Evolutionary conservation across 2,888 invertebrate genomes (phyloP).

Genomic region (Callinectes sapidus): DNA sequence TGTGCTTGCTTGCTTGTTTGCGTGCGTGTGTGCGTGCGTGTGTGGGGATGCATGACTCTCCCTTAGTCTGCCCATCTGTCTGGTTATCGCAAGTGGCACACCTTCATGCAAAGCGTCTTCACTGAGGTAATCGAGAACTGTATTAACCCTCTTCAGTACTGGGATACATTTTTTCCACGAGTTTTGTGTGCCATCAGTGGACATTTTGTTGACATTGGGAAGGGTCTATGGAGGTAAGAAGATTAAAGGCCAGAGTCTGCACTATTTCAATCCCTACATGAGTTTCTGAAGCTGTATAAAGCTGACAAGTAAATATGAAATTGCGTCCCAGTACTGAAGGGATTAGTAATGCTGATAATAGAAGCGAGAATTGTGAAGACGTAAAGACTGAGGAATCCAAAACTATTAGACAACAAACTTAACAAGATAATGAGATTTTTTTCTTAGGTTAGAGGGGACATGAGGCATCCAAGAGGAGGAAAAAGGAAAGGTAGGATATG

Average conservation of each 20-base stretch:
- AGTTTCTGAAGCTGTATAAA: too few species aligned
- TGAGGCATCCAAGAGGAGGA: background rate
- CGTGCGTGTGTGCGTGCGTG: constrained; percentile 31
- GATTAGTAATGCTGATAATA: background rate
- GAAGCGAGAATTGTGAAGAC: background rate
- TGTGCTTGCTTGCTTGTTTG: background rate
- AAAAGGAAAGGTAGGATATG: background rate
- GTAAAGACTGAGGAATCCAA: background rate
- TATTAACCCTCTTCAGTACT: too few species aligned
- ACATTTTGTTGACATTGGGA: too few species aligned
- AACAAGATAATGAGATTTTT: background rate
- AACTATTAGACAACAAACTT: background rate
- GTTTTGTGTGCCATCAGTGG: too few species aligned
- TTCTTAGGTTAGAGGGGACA: background rate
- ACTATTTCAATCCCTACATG: too few species aligned
- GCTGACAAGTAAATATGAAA: too few species aligned
- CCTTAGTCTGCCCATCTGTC: background rate
- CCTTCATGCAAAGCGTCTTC: background rate
- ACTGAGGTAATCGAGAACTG: background rate
- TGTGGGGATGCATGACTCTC: background rate
- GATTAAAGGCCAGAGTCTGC: too few species aligned
- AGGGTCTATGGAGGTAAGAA: too few species aligned
- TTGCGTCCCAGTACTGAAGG: too few species aligned
- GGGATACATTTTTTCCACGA: too few species aligned
- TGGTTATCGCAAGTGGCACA: background rate